phyloP scores from a whole-genome alignment of 1,140 invertebrate genomes.

The Heliconius eleuchia region DNA sequence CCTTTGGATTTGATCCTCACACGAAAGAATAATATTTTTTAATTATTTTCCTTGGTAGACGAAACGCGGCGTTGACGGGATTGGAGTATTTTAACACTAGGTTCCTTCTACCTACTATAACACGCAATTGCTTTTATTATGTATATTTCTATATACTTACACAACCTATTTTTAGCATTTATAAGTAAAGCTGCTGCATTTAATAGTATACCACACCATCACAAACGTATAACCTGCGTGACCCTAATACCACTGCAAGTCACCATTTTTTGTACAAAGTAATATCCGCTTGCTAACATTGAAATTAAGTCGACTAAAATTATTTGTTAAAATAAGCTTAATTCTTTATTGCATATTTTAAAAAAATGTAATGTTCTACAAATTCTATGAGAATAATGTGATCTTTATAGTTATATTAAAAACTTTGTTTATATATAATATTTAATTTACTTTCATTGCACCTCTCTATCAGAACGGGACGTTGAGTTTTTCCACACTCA shows the following conservation, averaged over 20 bases:
- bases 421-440: no score
- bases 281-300: slow-evolving; percentile 35
- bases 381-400: neutral
- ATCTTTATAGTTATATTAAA: neutral
- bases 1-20: no score
- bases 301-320: slow-evolving; percentile 6
- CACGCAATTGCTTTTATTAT: no score
- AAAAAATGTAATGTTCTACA: neutral
- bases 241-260: slow-evolving; percentile 47
- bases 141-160: no score
- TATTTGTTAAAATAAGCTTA: neutral
- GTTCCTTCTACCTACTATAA: no score
- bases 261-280: slow-evolving; percentile 47
- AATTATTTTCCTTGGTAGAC: no score
- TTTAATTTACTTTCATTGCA: no score
- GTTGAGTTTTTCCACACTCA: no score
- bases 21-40: no score
- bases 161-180: neutral
- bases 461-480: no score
- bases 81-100: no score
- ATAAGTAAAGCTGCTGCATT: neutral
- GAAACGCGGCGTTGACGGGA: no score
- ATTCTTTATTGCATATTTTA: neutral
- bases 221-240: slow-evolving; percentile 32
- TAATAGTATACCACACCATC: neutral